phyloP scores from a whole-genome alignment of 30 jellyfish, hydroid and myxozoan genomes.

The Chironex yamaguchii region DNA sequence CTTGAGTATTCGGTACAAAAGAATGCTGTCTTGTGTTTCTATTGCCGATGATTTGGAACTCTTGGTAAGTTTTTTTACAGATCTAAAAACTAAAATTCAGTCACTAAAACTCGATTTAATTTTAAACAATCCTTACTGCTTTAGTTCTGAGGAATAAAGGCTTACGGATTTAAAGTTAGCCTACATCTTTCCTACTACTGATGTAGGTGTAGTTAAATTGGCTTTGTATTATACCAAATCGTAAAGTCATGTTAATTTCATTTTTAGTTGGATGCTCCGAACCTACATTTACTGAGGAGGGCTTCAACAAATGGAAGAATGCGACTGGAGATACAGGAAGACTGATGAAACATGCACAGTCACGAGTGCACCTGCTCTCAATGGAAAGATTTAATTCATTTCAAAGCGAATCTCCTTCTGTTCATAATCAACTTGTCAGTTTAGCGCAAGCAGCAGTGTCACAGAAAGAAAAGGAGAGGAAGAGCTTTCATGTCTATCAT shows the following conservation, averaged over 20 bases:
- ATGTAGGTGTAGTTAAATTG: background rate
- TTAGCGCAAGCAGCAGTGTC: slow-evolving; percentile 50
- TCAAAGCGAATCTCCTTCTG: background rate
- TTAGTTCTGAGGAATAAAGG: background rate
- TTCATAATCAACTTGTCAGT: slow-evolving; percentile 47
- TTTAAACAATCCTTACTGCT: too few relatives aligned
- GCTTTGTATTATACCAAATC: background rate
- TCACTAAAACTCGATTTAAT: background rate
- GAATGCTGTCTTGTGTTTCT: slow-evolving; percentile 43
- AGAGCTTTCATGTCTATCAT: slow-evolving; percentile 27
- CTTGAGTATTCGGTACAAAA: slow-evolving; percentile 22
- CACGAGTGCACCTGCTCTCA: slow-evolving; percentile 31
- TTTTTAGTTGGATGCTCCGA: slow-evolving; percentile 65
- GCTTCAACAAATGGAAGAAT: slow-evolving; percentile 51
- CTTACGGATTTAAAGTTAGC: too few relatives aligned
- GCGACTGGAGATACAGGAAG: slow-evolving; percentile 42
- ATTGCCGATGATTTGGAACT: slow-evolving; percentile 40
- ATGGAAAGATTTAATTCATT: slow-evolving; percentile 6
- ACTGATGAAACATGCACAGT: slow-evolving; percentile 16
- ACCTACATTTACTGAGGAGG: slow-evolving; percentile 21
- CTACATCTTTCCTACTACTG: too few relatives aligned
- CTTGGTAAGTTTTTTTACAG: background rate
- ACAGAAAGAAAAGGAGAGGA: slow-evolving; percentile 14
- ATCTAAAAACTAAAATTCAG: background rate
- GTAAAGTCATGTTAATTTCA: background rate